Evolutionary conservation across 2,888 invertebrate species (phyloP), one percentile per base, ranked within the genome.

Genomic region (Trypoxylon attenuatum): DNA sequence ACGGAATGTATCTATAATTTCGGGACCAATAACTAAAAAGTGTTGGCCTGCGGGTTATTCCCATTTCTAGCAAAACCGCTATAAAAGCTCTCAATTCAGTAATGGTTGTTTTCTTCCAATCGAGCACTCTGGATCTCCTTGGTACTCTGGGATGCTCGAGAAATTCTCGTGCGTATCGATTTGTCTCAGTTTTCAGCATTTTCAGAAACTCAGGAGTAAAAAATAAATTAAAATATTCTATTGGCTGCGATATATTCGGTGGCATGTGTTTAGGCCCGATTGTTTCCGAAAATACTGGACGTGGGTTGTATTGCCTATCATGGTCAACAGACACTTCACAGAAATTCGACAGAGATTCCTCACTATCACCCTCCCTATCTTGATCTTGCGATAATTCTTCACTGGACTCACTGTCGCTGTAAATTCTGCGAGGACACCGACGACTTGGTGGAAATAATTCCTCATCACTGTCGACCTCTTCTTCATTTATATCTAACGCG

Each of bases 1-100:
- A 61, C 56, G 65, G 65, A 10, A 69, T 69, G 22, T 56, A 13
- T 53, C 47, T 5, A 52, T 57, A 52, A 38, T 61, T 64, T 62
- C 5, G 39, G 50, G 55, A 60, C 66, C 60, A 70, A 25, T 67
- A 70, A n/a, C n/a, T n/a, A n/a, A n/a, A n/a, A n/a, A n/a, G n/a
- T n/a, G n/a, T n/a, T n/a, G n/a, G n/a, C n/a, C 56, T 68, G 50
- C 56, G 55, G 5, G 60, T 57, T 6, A 64, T 45, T 15, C 63
- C 59, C 59, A 68, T 68, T 64, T 68, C 63, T 0, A 68, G 21
- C 8, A 67, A 22, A 21, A 61, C 61, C 6, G 50, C 66, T 43
- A 66, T 61, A 15, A 61, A 57, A 10, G 54, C 49, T 27, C 16
- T 64, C 27, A 64, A 25, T 15, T 64, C 64, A 55, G 15, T 3